These are phyloP conservation scores for Bufotes viridis DNA, from an alignment of 2,797 vertebrate species.

Conservation along the genomic window DNA sequence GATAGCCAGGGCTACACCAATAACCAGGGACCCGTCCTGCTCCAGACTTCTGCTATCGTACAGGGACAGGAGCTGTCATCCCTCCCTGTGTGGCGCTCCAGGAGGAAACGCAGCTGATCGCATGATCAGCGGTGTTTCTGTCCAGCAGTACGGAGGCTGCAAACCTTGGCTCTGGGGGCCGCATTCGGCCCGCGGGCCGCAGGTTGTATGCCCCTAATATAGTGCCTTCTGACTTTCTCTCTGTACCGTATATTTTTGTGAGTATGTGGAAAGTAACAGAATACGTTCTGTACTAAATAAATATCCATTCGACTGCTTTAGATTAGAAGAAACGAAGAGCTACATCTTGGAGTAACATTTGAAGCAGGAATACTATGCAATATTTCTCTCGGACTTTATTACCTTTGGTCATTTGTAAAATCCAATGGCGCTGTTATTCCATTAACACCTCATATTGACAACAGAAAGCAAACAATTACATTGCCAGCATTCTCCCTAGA, in stretches of 20 bases:
- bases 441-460: slow-evolving; percentile 67
- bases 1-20: too few species aligned
- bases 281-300: not conserved
- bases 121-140: too few species aligned
- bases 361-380: slow-evolving; percentile 78
- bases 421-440: slow-evolving; percentile 66
- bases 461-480: slow-evolving; percentile 70
- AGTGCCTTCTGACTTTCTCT: not conserved
- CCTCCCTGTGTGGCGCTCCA: too few species aligned
- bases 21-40: too few species aligned
- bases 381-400: slow-evolving; percentile 74
- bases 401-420: slow-evolving; percentile 77
- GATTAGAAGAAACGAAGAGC: slow-evolving; percentile 75
- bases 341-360: slow-evolving; percentile 79
- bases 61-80: too few species aligned
- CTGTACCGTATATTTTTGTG: not conserved
- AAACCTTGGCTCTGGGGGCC: too few species aligned
- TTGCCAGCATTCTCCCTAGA: slow-evolving; percentile 75
- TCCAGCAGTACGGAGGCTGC: too few species aligned
- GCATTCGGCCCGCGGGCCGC: too few species aligned
- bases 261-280: not conserved
- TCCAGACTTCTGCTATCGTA: too few species aligned
- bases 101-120: too few species aligned
- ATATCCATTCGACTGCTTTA: slow-evolving; percentile 59
- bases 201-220: too few species aligned